Conservation (phyloP, 2,888 invertebrate genomes). For the Pterostichus madidus region DNA sequence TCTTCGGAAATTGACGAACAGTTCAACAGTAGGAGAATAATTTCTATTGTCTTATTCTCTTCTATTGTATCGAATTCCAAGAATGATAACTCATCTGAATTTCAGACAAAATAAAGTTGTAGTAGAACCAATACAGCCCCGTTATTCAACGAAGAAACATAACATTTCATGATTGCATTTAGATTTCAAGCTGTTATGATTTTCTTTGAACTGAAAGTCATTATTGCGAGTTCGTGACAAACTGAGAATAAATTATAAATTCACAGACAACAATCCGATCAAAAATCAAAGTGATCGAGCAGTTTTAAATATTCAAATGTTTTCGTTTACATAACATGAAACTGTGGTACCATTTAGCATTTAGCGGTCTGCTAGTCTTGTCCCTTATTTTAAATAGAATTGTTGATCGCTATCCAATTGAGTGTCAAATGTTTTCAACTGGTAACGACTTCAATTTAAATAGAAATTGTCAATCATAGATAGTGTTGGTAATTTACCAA, state of each 20-base stretch:
- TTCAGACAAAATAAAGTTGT: slow-evolving; percentile 33
- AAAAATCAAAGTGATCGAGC: slow-evolving; percentile 42
- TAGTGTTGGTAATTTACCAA: background rate
- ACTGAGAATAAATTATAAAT: slow-evolving; percentile 50
- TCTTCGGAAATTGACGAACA: background rate
- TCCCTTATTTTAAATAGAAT: slow-evolving; percentile 42
- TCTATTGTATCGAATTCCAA: slow-evolving; percentile 33
- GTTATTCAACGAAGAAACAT: slow-evolving; percentile 16
- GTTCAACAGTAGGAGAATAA: too few relatives aligned
- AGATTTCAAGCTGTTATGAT: slow-evolving; percentile 41
- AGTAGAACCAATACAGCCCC: slow-evolving; percentile 8
- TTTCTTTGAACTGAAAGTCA: slow-evolving; percentile 52
- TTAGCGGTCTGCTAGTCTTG: slow-evolving; percentile 23
- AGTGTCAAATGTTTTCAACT: background rate
- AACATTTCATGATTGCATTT: slow-evolving; percentile 43
- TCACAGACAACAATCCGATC: slow-evolving; percentile 52
- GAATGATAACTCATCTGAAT: slow-evolving; percentile 34
- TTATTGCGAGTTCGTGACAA: slow-evolving; percentile 55
- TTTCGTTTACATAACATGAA: slow-evolving; percentile 49
- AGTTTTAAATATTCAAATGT: slow-evolving; percentile 49
- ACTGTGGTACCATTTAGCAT: slow-evolving; percentile 2
- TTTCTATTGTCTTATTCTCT: too few relatives aligned
- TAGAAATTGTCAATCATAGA: background rate
- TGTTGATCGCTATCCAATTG: slow-evolving; percentile 10
- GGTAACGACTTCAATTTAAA: background rate